phyloP scores from a whole-genome alignment of 2,113 vertebrate genomes.

The Pelusios castaneus region DNA sequence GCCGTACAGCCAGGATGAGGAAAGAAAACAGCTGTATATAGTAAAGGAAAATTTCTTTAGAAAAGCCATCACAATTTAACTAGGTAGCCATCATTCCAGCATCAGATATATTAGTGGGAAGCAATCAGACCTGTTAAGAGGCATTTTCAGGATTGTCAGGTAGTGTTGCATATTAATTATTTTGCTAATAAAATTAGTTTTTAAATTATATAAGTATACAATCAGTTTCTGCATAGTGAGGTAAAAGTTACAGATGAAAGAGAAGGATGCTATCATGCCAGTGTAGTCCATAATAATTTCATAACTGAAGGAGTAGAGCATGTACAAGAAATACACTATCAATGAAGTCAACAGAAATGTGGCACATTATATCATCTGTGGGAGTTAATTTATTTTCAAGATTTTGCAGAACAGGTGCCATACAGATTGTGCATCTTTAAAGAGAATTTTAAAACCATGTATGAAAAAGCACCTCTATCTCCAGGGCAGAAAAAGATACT shows the following conservation, averaged over 20 bases:
- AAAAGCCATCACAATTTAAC: background rate
- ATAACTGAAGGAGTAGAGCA: background rate
- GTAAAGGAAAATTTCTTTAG: background rate
- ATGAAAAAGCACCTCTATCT: background rate
- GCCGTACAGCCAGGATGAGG: background rate
- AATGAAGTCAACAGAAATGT: background rate
- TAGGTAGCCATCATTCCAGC: background rate
- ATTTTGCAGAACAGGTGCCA: background rate
- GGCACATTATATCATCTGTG: background rate
- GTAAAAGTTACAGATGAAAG: background rate
- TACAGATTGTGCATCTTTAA: accelerated
- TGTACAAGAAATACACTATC: background rate
- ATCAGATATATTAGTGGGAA: background rate
- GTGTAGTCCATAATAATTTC: background rate
- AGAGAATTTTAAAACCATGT: background rate
- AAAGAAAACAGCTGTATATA: background rate
- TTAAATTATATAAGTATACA: accelerated
- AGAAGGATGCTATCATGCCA: background rate
- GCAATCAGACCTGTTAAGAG: background rate
- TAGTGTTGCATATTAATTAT: background rate
- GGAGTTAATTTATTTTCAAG: constrained; percentile 4
- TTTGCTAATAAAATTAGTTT: background rate
- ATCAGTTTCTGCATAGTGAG: accelerated
- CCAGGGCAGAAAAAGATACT: background rate
- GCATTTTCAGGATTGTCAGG: background rate